Evolutionary conservation across 2,888 invertebrate species (phyloP), one percentile per base, ranked within the genome.

Genomic region (Mactromeris polynyma): DNA sequence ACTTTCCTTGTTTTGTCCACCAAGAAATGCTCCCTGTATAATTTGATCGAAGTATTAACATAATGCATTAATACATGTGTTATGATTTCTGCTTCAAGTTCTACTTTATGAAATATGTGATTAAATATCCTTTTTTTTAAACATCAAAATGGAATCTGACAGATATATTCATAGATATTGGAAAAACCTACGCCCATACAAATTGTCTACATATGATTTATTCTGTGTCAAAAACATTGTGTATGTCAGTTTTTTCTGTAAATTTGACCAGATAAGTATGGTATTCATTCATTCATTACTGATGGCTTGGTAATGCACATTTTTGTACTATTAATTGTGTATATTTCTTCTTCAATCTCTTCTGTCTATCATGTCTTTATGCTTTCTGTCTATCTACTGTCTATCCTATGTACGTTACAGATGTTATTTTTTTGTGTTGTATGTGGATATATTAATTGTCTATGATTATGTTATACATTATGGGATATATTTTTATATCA

Each of bases 401-500:
- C 69, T 73, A n/a, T 69, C 7, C 11, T 31, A 26, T 78, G 78
- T 78, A 51, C 54, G n/a, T 78, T 73, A 73, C n/a, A 78, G 77
- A 78, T 84, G 77, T 83, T 83, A 69, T 64, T n/a, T 42, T 40
- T 36, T 36, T 33, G 26, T 73, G 73, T 73, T 73, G 73, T 73
- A 36, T 33, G 33, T 73, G 36, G 26, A 73, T 51, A 54, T 36
- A 78, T 77, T 42, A 69, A 33, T 77, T 73, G 83, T 73, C 77
- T 83, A 77, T 83, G 21, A 73, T 46, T 73, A 84, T 84, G 36
- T 51, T 83, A 83, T 84, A 84, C 77, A 84, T 81, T 86, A 86
- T n/a, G 31, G 85, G 80, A 86, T 86, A 69, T 86, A 86, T 86
- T 81, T 86, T 80, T 86, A 80, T 81, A 86, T 81, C 58, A 81